phyloP scores from a whole-genome alignment of 2,888 invertebrate species.

The Gnatocerus cornutus region DNA sequence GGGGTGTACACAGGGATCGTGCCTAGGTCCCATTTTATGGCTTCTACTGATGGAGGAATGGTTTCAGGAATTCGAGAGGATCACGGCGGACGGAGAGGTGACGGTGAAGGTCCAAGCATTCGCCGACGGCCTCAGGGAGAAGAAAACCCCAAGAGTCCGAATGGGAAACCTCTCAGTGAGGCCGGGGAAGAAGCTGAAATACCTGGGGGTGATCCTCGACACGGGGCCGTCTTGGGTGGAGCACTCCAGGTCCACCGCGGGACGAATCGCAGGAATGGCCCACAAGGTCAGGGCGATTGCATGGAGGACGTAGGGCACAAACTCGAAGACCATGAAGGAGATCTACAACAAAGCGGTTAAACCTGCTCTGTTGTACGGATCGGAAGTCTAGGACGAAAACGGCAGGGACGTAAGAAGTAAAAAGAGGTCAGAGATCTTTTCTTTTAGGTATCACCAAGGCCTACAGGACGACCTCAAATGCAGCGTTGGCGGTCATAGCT shows the following conservation, averaged over 20 bases:
- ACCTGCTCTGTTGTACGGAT: no score
- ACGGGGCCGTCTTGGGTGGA: conserved; percentile 8
- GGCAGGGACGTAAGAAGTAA: no score
- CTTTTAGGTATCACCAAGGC: no score
- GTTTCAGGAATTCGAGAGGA: conserved; percentile 23
- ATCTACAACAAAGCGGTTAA: conserved; percentile 14
- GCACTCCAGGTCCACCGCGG: conserved; percentile 4
- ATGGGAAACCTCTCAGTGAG: no score
- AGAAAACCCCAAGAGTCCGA: no score
- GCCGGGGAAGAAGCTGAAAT: background rate
- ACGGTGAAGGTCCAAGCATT: no score
- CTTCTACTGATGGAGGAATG: conserved; percentile 51
- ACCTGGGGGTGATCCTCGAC: conserved; percentile 29
- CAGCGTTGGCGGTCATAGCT: no score
- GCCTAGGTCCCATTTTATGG: conserved; percentile 49
- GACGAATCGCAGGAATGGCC: conserved; percentile 4
- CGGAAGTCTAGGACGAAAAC: no score
- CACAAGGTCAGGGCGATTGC: conserved; percentile 18
- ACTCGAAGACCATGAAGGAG: conserved; percentile 14
- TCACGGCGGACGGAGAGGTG: background rate
- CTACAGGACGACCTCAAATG: no score
- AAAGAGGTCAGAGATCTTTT: no score
- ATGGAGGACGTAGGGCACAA: conserved; percentile 21
- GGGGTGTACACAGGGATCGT: conserved; percentile 51
- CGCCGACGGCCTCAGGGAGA: no score